phyloP scores from a whole-genome alignment of 2,797 vertebrate genomes.

The Clarias fuscus region DNA sequence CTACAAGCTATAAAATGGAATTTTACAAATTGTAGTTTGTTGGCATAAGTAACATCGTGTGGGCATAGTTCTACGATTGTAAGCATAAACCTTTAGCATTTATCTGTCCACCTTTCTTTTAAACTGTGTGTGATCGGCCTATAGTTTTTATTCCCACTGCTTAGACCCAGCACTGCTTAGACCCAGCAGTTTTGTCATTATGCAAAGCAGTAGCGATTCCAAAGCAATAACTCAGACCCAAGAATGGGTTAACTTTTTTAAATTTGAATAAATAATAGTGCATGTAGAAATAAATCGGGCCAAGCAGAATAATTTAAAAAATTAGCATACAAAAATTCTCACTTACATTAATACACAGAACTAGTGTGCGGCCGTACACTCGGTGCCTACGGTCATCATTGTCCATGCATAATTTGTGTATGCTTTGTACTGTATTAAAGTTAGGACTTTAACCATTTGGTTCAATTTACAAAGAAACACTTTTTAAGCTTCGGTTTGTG shows the following conservation, averaged over 20 bases:
- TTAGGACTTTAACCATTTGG: neutral
- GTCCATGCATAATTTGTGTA: neutral
- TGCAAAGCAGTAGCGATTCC: neutral
- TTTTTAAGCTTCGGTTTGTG: neutral
- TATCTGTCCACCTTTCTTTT: neutral
- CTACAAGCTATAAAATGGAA: neutral
- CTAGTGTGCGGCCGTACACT: neutral
- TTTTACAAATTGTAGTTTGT: neutral
- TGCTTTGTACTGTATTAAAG: neutral
- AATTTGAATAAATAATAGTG: neutral
- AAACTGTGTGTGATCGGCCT: neutral
- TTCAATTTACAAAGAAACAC: neutral
- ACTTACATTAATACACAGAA: neutral
- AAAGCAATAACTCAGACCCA: neutral
- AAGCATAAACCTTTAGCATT: conserved; percentile 3
- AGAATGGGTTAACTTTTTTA: neutral
- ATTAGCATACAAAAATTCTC: neutral
- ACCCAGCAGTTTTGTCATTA: neutral
- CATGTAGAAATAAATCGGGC: neutral
- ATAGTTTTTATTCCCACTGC: neutral
- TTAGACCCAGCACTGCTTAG: neutral
- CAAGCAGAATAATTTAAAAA: neutral
- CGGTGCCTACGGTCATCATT: neutral
- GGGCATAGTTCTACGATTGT: conserved; percentile 2
- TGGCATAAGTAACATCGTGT: neutral